These are phyloP conservation scores for Trachelus iudaicus DNA, from an alignment of 2,888 invertebrate genomes.

Conservation along the genomic window DNA sequence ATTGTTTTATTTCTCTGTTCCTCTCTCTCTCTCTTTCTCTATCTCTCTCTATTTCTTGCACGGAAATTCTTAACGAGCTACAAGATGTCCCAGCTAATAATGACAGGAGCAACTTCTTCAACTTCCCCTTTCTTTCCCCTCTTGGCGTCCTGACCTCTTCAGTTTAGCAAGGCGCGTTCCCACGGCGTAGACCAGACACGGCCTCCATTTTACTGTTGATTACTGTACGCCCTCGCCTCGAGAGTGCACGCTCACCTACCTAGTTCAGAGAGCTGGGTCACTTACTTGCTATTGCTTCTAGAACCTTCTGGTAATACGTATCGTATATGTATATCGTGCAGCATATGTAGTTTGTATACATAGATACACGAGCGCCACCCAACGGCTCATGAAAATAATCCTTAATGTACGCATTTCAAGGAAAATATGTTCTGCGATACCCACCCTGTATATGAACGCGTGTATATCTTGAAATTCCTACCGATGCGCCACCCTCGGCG, in stretches of 20 bases:
- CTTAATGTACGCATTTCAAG: background rate
- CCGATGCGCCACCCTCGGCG: background rate
- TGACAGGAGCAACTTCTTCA: background rate
- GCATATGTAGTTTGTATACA: background rate
- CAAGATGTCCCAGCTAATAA: background rate
- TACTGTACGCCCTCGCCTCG: slow-evolving; percentile 53
- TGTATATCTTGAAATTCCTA: background rate
- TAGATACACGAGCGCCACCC: background rate
- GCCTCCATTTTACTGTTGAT: slow-evolving; percentile 44
- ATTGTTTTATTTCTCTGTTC: background rate
- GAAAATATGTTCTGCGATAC: background rate
- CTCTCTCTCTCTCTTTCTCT: slow-evolving; percentile 34
- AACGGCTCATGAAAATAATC: background rate
- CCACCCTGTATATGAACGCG: background rate
- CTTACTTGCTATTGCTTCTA: background rate
- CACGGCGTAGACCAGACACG: slow-evolving; percentile 45
- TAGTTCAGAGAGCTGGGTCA: slow-evolving; percentile 48
- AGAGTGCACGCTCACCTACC: slow-evolving; percentile 40
- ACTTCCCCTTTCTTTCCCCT: background rate
- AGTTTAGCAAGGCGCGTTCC: slow-evolving; percentile 47
- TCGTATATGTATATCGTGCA: background rate
- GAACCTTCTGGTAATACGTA: background rate
- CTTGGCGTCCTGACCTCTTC: slow-evolving; percentile 43
- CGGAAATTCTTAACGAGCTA: background rate
- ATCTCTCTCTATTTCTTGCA: background rate